Evolutionary conservation across 1,140 invertebrate species (phyloP).

Genomic region (Aphidius ervi): DNA sequence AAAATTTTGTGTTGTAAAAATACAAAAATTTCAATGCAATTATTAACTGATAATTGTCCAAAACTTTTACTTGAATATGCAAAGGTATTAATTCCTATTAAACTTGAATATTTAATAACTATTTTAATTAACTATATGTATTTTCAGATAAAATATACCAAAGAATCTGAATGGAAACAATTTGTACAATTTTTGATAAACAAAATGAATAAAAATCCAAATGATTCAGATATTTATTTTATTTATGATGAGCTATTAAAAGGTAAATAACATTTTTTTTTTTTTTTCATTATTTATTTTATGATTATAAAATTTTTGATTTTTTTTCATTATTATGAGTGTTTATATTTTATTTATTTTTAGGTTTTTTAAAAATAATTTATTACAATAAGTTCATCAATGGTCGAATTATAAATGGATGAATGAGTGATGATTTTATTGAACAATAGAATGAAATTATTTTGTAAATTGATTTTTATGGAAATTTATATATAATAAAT

Average conservation of each 20-base stretch:
- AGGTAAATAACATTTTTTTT: conserved; percentile 36
- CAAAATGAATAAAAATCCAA: conserved; percentile 44
- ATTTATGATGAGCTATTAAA: conserved; percentile 53
- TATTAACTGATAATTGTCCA: conserved; percentile 55
- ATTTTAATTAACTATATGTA: background rate
- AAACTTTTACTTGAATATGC: conserved; percentile 57
- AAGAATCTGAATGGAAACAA: conserved; percentile 54
- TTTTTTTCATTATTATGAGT: conserved; percentile 4
- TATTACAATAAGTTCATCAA: too few species aligned
- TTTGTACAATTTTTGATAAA: conserved; percentile 51
- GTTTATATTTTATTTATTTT: background rate
- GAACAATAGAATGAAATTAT: background rate
- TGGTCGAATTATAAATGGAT: too few species aligned
- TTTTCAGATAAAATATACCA: conserved; percentile 47
- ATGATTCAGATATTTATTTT: conserved; percentile 42
- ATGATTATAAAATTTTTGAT: conserved; percentile 2
- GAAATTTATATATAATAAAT: too few species aligned
- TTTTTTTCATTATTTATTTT: too few species aligned
- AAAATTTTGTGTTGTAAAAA: conserved; percentile 40
- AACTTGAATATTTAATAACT: too few species aligned
- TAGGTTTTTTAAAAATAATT: too few species aligned
- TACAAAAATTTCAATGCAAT: conserved; percentile 34
- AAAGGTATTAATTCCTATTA: conserved; percentile 44
- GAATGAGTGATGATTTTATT: background rate
- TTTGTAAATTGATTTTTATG: background rate